Conservation (phyloP, 2,113 vertebrate species). For the Phoenicopterus ruber region DNA sequence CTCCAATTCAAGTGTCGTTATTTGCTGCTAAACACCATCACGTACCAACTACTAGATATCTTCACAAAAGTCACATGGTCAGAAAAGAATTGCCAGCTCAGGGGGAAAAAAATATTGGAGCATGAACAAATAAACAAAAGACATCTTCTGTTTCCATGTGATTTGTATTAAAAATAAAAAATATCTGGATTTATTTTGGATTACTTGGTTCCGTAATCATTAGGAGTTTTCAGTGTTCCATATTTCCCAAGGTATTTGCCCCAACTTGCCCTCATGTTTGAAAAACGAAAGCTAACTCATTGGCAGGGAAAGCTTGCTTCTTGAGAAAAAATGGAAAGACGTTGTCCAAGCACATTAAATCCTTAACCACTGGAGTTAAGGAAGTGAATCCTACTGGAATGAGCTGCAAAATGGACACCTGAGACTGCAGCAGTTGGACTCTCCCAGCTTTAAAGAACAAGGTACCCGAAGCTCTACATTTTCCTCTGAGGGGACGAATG, state of each 20-base stretch:
- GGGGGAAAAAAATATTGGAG: neutral
- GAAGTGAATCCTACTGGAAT: neutral
- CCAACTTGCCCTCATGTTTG: neutral
- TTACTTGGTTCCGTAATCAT: neutral
- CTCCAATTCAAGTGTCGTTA: neutral
- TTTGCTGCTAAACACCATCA: neutral
- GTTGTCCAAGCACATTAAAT: neutral
- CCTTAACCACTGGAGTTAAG: neutral
- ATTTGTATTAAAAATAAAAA: neutral
- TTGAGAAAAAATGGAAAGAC: neutral
- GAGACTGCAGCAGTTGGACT: neutral
- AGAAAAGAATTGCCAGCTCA: neutral
- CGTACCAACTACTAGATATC: neutral
- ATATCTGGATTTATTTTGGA: neutral
- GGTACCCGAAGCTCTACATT: neutral
- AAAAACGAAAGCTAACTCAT: neutral
- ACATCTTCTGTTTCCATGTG: rapidly evolving
- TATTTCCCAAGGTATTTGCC: neutral
- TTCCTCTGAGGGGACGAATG: neutral
- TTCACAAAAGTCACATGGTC: neutral
- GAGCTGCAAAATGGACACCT: neutral
- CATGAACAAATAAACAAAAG: neutral
- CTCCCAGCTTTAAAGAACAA: neutral
- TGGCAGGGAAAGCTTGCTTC: neutral
- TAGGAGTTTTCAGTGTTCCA: neutral